These are phyloP conservation scores for Palaemon carinicauda DNA, from an alignment of 1,140 invertebrate species.

Conservation along the genomic window DNA sequence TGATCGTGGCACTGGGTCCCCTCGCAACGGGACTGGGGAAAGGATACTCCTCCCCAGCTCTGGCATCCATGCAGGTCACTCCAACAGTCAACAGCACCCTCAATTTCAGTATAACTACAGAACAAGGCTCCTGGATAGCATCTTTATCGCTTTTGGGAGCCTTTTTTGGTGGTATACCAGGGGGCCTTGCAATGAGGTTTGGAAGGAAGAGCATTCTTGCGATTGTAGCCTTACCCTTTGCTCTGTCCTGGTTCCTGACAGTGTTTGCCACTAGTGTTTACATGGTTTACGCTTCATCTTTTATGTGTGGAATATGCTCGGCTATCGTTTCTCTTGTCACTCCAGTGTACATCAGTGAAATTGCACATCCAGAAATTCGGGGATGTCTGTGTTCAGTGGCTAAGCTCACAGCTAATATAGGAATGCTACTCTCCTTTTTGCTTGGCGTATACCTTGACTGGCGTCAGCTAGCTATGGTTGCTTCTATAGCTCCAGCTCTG, in stretches of 20 bases:
- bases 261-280: slow-evolving; percentile 78
- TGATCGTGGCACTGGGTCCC: slow-evolving; percentile 81
- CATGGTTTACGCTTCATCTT: slow-evolving; percentile 79
- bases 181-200: slow-evolving; percentile 76
- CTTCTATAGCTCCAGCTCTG: slow-evolving; percentile 74
- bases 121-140: slow-evolving; percentile 84
- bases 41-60: slow-evolving; percentile 83
- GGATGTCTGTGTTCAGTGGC: slow-evolving; percentile 84
- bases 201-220: slow-evolving; percentile 76
- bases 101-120: slow-evolving; percentile 70
- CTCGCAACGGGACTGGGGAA: slow-evolving; percentile 82
- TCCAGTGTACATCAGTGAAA: slow-evolving; percentile 90
- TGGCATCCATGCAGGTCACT: slow-evolving; percentile 79
- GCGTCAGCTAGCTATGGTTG: slow-evolving; percentile 79
- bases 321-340: slow-evolving; percentile 81
- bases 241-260: slow-evolving; percentile 81
- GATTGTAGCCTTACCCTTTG: slow-evolving; percentile 75
- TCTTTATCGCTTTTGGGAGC: slow-evolving; percentile 81
- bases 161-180: slow-evolving; percentile 78
- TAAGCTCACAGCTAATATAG: slow-evolving; percentile 83
- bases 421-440: slow-evolving; percentile 81
- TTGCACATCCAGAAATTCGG: slow-evolving; percentile 82
- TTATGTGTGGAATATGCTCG: slow-evolving; percentile 81
- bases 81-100: slow-evolving; percentile 62
- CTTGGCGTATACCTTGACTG: slow-evolving; percentile 83